Percentiles rank a stretch among this genome's conserved stretches.
These are phyloP conservation scores for Cottoperca gobio DNA, from an alignment of 2,797 vertebrate species.

Conservation along the genomic window DNA sequence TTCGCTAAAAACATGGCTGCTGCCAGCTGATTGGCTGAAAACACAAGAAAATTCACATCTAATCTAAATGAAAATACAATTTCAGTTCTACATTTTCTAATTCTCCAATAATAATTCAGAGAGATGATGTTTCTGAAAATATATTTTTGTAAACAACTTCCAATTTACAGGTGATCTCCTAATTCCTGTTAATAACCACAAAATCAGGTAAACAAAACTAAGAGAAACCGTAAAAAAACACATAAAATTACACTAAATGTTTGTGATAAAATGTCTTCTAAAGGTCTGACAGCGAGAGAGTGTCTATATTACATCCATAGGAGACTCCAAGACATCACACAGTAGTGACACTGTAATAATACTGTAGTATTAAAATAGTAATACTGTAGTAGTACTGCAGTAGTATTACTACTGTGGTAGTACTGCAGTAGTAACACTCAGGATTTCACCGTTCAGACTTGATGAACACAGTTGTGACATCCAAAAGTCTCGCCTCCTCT, in stretches of 20 bases:
- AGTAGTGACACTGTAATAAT: too few species aligned
- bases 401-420: too few species aligned
- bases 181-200: too few species aligned
- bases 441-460: slow-evolving; percentile 1
- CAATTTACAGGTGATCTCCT: not conserved
- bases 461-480: not conserved
- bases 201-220: not conserved
- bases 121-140: not conserved
- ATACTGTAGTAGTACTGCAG: not conserved
- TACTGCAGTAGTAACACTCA: slow-evolving; percentile 6
- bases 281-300: too few species aligned
- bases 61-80: too few species aligned
- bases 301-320: too few species aligned
- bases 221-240: too few species aligned
- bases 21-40: not conserved
- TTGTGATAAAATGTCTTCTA: too few species aligned
- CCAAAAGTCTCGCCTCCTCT: not conserved
- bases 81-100: too few species aligned
- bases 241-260: not conserved
- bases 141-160: not conserved
- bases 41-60: not conserved
- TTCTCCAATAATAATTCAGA: not conserved
- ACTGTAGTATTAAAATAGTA: not conserved
- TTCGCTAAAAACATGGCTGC: not conserved
- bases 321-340: too few species aligned